Base-by-base conservation (phyloP, 2,797 vertebrate species). In the Enteromius treurensis region DNA sequence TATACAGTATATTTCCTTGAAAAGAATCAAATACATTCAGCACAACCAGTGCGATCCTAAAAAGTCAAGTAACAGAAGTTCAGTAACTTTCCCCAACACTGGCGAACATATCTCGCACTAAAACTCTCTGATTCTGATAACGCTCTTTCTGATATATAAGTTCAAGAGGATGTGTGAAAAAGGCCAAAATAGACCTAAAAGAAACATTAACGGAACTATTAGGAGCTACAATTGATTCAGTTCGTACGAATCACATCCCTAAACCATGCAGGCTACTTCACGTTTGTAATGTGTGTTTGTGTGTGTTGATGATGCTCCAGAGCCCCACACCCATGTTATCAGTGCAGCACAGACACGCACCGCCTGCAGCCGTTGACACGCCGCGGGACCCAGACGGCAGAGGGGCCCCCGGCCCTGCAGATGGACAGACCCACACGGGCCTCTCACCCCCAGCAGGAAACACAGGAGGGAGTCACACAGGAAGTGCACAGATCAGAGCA, bases 281-380 rank as follows among this genome's bases (percentile, higher is more conserved):
- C 4, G 53, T 42, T 60, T 73, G 15, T 2, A 29, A n/a, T 19
- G 29, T 34, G 67, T 26, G 55, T 71, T 55, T 71, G 49, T 77
- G 76, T 47, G 21, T 23, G 45, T 3, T 55, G n/a, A 21, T 82
- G 79, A 71, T 84, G 82, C 53, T 45, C 55, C 58, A 67, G 45
- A 23, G 70, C 74, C 75, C 77, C 87, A 86, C 87, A 76, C 87
- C 87, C 85, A 13, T 51, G 81, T 86, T 88, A 88, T 88, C 87
- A 86, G 80, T 17, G 17, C 51, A 26, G 62, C 45, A 40, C 87
- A 86, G 55, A 79, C 80, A 40, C 47, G 32, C 42, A 6, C 58
- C 42, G 73, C 79, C 51, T 47, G 58, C 75, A 47, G 34, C 78
- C n/a, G 65, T 55, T 69, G 77, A 68, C 77, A 49, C 47, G 0